These are phyloP conservation scores for Pheucticus melanocephalus DNA, from an alignment of 2,113 vertebrate genomes.

Conservation along the genomic window DNA sequence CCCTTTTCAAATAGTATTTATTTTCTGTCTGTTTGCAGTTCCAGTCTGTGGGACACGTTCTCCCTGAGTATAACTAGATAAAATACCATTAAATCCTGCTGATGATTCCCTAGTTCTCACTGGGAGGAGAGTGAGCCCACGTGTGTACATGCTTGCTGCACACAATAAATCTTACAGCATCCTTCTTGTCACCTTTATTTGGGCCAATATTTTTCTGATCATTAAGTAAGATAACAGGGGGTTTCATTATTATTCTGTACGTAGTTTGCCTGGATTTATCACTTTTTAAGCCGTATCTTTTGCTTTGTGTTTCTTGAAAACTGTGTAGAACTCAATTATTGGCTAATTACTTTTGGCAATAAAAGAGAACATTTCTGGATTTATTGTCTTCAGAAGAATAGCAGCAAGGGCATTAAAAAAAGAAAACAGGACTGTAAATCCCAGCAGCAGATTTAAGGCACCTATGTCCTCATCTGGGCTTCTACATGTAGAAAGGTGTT, in stretches of 20 bases:
- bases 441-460: background rate
- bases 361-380: background rate
- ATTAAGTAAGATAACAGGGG: background rate
- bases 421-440: background rate
- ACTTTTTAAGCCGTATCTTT: background rate
- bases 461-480: background rate
- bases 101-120: background rate
- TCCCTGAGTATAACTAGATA: background rate
- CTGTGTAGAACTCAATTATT: background rate
- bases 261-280: background rate
- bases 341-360: background rate
- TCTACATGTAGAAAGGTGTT: background rate
- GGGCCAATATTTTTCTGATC: background rate
- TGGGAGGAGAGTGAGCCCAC: background rate
- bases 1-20: conserved; percentile 40
- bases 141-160: background rate
- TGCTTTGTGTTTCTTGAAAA: background rate
- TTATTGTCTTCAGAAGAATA: background rate
- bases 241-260: background rate
- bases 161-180: background rate
- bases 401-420: background rate
- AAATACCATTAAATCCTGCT: background rate
- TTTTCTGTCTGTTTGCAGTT: background rate
- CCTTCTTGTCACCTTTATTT: conserved; percentile 3
- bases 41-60: background rate